Conservation (phyloP, 2,797 vertebrate species). For the Onychomys torridus region DNA sequence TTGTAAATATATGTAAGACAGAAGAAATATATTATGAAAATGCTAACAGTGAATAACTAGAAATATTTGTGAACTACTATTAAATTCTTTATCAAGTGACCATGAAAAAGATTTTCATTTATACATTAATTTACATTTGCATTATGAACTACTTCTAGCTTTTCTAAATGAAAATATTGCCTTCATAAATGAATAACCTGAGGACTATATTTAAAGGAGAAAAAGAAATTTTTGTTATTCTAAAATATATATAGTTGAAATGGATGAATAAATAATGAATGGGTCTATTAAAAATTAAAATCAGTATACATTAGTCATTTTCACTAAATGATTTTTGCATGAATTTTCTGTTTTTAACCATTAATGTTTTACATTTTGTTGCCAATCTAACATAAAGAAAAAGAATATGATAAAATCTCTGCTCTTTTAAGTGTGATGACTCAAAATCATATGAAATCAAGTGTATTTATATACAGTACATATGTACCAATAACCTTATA, state of each 20-base stretch:
- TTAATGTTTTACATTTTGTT: not conserved
- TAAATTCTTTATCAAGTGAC: not conserved
- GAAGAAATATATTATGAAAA: not conserved
- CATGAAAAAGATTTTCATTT: not conserved
- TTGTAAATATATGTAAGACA: not conserved
- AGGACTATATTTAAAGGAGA: not conserved
- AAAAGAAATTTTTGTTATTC: not conserved
- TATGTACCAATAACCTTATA: constrained; percentile 60
- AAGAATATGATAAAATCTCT: not conserved
- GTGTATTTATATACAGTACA: not conserved
- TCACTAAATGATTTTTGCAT: not conserved
- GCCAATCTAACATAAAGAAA: constrained; percentile 3
- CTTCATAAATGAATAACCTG: not conserved
- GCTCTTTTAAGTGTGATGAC: not conserved
- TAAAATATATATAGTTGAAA: not conserved
- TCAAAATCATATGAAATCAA: not conserved
- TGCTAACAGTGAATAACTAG: not conserved
- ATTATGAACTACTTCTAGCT: not conserved
- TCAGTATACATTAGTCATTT: not conserved
- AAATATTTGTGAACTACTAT: not conserved
- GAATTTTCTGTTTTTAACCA: not conserved
- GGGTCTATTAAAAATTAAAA: constrained; percentile 42
- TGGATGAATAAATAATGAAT: not conserved
- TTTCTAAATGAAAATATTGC: not conserved
- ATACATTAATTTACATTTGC: constrained; percentile 2